Conservation (phyloP, 2,113 vertebrate genomes). For the Antigone vipio region DNA sequence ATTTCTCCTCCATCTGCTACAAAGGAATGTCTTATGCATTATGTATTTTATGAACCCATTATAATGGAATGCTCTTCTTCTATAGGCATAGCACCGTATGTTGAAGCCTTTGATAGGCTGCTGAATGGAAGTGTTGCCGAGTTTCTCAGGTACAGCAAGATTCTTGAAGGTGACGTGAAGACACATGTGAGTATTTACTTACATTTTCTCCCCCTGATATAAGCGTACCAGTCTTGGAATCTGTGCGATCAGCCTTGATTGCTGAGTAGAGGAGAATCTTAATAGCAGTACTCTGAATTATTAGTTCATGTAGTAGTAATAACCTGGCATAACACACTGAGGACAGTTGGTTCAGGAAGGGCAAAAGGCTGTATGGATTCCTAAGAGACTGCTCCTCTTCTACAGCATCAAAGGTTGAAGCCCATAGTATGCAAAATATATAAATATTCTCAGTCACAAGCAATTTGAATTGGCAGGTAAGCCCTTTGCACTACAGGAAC, state of each 20-base stretch:
- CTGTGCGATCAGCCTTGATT: background rate
- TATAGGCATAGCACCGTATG: slow-evolving; percentile 79
- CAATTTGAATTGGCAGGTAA: background rate
- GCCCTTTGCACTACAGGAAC: background rate
- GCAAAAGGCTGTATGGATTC: background rate
- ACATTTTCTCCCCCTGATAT: background rate
- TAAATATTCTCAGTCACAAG: background rate
- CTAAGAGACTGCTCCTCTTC: background rate
- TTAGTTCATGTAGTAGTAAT: background rate
- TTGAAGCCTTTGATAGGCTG: slow-evolving; percentile 89
- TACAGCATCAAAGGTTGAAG: background rate
- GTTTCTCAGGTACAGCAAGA: slow-evolving; percentile 86
- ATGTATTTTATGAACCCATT: background rate
- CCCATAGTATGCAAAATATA: background rate
- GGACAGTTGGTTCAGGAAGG: background rate
- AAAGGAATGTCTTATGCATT: background rate
- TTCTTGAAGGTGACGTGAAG: slow-evolving; percentile 89
- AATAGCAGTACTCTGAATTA: background rate
- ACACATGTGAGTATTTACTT: slow-evolving; percentile 86
- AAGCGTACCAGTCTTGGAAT: background rate
- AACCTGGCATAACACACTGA: background rate
- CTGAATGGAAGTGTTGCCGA: slow-evolving; percentile 83
- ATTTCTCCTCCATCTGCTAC: background rate
- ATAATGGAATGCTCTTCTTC: slow-evolving; percentile 23
- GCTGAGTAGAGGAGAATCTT: background rate